Evolutionary conservation across 2,888 invertebrate genomes (phyloP).

Genomic region (Tenthredo notha): DNA sequence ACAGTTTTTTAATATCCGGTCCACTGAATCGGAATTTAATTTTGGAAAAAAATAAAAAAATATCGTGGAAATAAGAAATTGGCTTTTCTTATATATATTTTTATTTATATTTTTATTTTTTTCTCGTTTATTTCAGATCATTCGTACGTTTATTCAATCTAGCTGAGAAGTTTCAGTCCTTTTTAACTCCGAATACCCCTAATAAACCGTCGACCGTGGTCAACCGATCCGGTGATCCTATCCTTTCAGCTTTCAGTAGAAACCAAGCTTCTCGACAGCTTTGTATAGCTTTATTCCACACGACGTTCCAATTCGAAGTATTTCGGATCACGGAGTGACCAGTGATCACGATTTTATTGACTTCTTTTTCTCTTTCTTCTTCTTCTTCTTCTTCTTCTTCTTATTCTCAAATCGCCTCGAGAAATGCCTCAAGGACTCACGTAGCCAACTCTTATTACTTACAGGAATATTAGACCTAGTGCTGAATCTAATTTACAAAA

Average conservation of each 20-base stretch:
- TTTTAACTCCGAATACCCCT: background rate
- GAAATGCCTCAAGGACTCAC: conserved; percentile 5
- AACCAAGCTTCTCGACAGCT: conserved; percentile 2
- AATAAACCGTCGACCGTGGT: background rate
- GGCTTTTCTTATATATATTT: background rate
- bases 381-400: background rate
- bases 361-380: background rate
- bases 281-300: conserved; percentile 24
- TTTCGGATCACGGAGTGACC: background rate
- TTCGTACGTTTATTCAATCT: background rate
- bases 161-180: background rate
- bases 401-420: background rate
- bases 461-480: background rate
- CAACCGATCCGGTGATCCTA: background rate
- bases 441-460: background rate
- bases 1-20: background rate
- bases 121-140: background rate
- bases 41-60: background rate
- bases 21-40: background rate
- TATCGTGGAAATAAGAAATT: background rate
- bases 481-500: background rate
- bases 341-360: conserved; percentile 21
- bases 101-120: no score
- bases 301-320: conserved; percentile 11
- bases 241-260: background rate